These are phyloP conservation scores for Albula goreensis DNA, from an alignment of 2,113 vertebrate genomes.

Conservation along the genomic window DNA sequence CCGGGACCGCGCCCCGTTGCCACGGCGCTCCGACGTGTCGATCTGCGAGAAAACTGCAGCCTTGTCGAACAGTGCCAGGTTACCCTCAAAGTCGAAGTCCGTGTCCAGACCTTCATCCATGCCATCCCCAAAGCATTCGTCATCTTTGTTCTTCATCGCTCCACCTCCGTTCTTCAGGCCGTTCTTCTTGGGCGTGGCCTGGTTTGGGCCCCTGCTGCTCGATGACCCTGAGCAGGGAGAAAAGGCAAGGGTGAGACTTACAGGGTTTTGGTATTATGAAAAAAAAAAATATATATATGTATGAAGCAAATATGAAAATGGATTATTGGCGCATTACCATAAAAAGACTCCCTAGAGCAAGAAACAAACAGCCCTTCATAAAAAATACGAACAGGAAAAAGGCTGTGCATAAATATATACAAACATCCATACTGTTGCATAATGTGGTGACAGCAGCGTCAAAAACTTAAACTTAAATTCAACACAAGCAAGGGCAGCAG, in stretches of 20 bases:
- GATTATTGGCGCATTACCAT: conserved; percentile 68
- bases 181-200: conserved; percentile 91
- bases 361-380: not conserved
- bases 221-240: conserved; percentile 83
- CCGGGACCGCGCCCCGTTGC: conserved; percentile 65
- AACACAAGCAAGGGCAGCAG: too few species aligned
- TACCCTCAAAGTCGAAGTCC: conserved; percentile 97
- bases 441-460: not conserved
- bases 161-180: conserved; percentile 83
- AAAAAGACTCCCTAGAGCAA: not conserved
- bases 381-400: not conserved
- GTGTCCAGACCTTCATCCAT: conserved; percentile 88
- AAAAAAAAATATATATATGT: too few species aligned
- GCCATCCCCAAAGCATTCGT: conserved; percentile 79
- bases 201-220: conserved; percentile 86
- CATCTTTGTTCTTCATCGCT: conserved; percentile 77
- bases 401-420: not conserved
- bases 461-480: not conserved
- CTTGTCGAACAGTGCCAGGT: conserved; percentile 94
- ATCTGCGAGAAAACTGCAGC: conserved; percentile 96
- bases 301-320: conserved; percentile 83
- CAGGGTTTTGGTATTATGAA: not conserved
- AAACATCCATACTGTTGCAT: not conserved
- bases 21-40: conserved; percentile 81
- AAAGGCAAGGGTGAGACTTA: not conserved